Base-by-base conservation (phyloP, 2,888 invertebrate genomes). In the Reticulitermes lucifugus region DNA sequence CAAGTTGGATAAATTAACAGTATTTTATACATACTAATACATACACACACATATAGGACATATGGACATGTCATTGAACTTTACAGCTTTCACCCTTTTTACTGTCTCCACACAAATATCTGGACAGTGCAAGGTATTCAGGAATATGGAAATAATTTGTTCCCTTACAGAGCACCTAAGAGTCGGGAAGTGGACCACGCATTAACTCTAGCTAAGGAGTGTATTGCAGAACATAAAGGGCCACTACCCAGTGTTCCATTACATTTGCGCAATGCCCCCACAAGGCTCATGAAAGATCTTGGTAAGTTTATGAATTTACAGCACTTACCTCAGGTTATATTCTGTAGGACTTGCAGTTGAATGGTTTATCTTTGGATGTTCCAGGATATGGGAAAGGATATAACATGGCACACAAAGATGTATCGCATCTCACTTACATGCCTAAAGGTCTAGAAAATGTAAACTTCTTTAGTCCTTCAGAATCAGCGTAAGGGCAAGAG, bases 241-340 rank as follows among this genome's bases (percentile, higher is more conserved):
- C 92, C 94, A 0, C 92, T 95, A 85, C 96, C 96, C 0, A 90
- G 93, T 0, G 95, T 97, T 10, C 97, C 97, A 0, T 91, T 97
- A 86, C 96, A 96, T 91, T 91, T 97, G 87, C 92, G 96, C 85
- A 96, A 96, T 91, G 96, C 96, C n/a, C 94, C 96, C 5, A 96
- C 96, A 0, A 95, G 93, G 89, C 91, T 96, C 0, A 96, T 96
- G 96, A 94, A 93, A 89, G 92, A 95, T 89, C 90, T 96, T 88
- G 96, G 96, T 94, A 90, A 88, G 88, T 86, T 60, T 80, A 73
- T 25, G 7, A 9, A n/a, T 25, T 25, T 51, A 22, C 84, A 81
- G 10, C 21, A 85, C 70, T 9, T 2, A 6, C 29, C 7, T 73
- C 14, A 2, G 14, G 25, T 71, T 71, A 3, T 71, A 25, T 18